Percentiles rank a stretch among this genome's conserved stretches.
Evolutionary conservation across 2,888 invertebrate species (phyloP).

Genomic region (Drosophila paracracens): DNA sequence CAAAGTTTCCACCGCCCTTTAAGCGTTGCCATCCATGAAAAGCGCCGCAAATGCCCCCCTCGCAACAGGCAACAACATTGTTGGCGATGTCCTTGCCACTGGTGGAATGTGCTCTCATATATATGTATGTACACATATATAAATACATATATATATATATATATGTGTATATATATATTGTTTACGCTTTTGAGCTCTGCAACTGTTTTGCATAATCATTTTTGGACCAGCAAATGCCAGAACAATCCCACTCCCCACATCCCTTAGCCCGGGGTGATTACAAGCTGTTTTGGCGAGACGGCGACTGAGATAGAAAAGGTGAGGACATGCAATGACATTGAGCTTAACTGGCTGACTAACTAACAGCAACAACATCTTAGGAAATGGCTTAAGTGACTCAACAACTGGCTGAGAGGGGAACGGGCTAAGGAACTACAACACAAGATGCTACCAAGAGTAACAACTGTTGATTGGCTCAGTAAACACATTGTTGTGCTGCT

Average conservation of each 20-base stretch:
- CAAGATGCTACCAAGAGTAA: constrained; percentile 17
- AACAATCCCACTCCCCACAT: background rate
- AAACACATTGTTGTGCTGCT: constrained; percentile 11
- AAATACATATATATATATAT: background rate
- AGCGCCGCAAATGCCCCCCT: background rate
- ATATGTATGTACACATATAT: background rate
- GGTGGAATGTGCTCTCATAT: background rate
- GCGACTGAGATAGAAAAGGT: constrained; percentile 19
- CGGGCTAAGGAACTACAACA: background rate
- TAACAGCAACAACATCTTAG: constrained; percentile 1
- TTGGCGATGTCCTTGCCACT: background rate
- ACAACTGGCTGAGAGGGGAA: background rate
- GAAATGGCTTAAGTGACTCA: constrained; percentile 11
- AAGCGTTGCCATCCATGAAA: background rate
- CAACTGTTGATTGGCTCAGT: constrained; percentile 37
- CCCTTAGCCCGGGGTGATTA: background rate
- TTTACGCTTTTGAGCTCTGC: constrained; percentile 6
- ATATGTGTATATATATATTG: background rate
- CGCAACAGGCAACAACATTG: background rate
- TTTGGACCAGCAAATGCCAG: constrained; percentile 11
- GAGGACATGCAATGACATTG: constrained; percentile 12
- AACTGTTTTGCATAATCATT: constrained; percentile 45
- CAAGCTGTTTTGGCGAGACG: constrained; percentile 20
- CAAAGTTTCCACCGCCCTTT: background rate
- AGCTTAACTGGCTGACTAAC: constrained; percentile 7